phyloP scores from a whole-genome alignment of 2,797 vertebrate genomes.

The Coregonus sp. region DNA sequence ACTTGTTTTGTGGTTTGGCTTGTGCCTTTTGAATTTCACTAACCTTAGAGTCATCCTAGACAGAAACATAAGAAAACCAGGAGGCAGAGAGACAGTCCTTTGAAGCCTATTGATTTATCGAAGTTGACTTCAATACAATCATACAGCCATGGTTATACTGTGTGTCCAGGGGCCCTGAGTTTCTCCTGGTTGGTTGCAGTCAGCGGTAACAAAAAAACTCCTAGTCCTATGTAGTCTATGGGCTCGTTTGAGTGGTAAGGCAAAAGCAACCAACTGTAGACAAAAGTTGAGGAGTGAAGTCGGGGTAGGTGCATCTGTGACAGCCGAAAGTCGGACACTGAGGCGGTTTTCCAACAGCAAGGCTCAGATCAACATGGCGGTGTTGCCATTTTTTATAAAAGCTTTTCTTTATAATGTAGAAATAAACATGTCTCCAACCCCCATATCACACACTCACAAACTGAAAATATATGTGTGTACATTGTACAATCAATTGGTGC shows the following conservation, averaged over 20 bases:
- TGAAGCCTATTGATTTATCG: neutral
- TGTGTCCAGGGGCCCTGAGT: neutral
- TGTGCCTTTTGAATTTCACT: neutral
- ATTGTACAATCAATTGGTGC: neutral
- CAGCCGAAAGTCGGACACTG: too few species aligned
- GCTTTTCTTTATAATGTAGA: too few species aligned
- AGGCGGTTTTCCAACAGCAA: too few species aligned
- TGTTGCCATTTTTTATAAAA: too few species aligned
- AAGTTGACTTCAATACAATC: neutral
- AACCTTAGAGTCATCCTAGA: neutral
- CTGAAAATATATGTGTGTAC: too few species aligned
- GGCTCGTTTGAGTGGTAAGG: neutral
- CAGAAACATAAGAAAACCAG: neutral
- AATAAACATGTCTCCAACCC: too few species aligned
- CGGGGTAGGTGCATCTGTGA: too few species aligned
- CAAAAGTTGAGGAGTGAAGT: too few species aligned
- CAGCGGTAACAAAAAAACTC: neutral
- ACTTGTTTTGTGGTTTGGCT: neutral
- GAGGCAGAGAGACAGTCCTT: neutral
- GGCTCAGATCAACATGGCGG: too few species aligned
- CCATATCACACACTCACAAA: too few species aligned
- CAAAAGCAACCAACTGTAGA: too few species aligned
- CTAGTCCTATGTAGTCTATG: neutral
- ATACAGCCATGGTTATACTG: neutral
- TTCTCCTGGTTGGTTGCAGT: neutral